phyloP scores from a whole-genome alignment of 2,797 vertebrate genomes.

The Rhabdophis nuchalis region DNA sequence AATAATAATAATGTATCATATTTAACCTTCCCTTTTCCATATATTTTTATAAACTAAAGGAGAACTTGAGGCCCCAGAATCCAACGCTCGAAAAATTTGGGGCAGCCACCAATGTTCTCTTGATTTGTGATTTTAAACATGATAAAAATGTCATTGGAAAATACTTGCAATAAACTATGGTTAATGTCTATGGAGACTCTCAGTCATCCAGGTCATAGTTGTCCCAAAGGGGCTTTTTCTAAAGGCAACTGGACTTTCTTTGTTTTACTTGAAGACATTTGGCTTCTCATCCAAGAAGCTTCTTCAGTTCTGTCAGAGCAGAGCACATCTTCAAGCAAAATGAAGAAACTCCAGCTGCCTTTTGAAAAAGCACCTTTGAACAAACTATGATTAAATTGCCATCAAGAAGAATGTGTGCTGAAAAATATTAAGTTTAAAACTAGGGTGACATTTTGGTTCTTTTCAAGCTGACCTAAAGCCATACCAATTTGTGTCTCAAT shows the following conservation, averaged over 20 bases:
- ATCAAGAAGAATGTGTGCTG: background rate
- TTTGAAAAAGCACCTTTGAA: background rate
- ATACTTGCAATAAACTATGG: background rate
- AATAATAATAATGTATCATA: background rate
- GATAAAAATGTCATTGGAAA: background rate
- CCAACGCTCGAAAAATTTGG: background rate
- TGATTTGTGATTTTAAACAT: background rate
- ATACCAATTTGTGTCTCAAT: too few relatives aligned
- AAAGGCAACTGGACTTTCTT: too few relatives aligned
- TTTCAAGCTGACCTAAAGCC: background rate
- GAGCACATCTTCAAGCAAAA: background rate
- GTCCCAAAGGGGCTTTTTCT: too few relatives aligned
- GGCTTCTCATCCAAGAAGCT: background rate
- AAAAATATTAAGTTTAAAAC: background rate
- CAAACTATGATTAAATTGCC: background rate
- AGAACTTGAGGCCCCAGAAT: background rate
- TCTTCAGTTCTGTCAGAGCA: background rate
- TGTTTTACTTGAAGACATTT: background rate
- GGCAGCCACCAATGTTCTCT: background rate
- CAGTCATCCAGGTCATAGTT: background rate
- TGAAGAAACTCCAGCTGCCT: background rate
- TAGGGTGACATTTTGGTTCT: too few relatives aligned
- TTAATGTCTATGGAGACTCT: background rate
- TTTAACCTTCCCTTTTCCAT: background rate
- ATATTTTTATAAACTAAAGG: background rate